Base-by-base conservation (phyloP, 2,113 vertebrate genomes). In the Campylomormyrus tamandua region DNA sequence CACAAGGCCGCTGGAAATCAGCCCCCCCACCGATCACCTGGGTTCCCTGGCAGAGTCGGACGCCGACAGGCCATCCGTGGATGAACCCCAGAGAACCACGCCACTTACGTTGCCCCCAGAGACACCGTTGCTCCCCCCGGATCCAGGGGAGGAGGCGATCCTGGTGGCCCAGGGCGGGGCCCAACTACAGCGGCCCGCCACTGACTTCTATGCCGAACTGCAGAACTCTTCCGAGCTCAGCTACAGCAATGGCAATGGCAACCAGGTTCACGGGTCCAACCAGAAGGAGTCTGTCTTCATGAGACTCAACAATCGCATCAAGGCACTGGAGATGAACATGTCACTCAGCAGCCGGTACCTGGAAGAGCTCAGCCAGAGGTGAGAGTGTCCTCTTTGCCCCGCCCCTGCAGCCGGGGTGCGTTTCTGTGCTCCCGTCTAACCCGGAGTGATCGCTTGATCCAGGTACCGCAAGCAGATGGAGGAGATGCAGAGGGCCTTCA, bases 391-490 rank as follows among this genome's bases (percentile, higher is more conserved):
- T 5, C 35, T 42, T 42, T 6, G 4, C 13, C 35, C 13, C 35
- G 3, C 74, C 6, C 27, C 35, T 2, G 15, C 15, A 6, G 35
- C 35, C 31, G 1, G 35, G 42, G 74, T 80, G 35, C 5, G 5
- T 80, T 2, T 84, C 8, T 48, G 45, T 27, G 46, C 45, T 24
- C 83, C 35, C 45, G 9, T 42, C 53, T 88, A 17, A 88, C 35
- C 35, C 2, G 19, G 62, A 88, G 91, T 85, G 24, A 17, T 84
- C 90, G 92, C 92, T 53, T 0, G 58, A 11, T 80, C 50, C 91
- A 99, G 98, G 92, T 99, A 99, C 91, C 97, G 98, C 88, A 99
- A 99, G 93, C 98, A 99, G 95, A 99, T 99, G 98, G 98, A 99
- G 92, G 98, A 99, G 96, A 99, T 99, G 98, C 98, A 99, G 93